Evolutionary conservation across 2,797 vertebrate genomes (phyloP).

Genomic region (Coluber constrictor): DNA sequence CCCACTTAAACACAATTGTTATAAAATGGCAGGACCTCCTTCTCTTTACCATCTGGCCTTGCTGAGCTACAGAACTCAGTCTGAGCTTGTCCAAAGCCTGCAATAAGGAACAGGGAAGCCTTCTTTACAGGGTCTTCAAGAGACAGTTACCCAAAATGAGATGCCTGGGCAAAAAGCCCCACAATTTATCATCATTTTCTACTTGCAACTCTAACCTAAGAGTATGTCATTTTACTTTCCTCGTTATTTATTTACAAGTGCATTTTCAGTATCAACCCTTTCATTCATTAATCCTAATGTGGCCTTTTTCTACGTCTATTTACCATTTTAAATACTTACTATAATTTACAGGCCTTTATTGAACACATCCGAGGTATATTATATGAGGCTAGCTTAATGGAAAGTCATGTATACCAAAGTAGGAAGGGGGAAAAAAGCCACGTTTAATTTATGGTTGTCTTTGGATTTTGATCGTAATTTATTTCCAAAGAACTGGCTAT

Average conservation of each 20-base stretch:
- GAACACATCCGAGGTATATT: slow-evolving; percentile 78
- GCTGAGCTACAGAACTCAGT: background rate
- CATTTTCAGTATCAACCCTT: slow-evolving; percentile 75
- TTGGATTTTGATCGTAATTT: slow-evolving; percentile 78
- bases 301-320: slow-evolving; percentile 78
- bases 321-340: slow-evolving; percentile 81
- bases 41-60: background rate
- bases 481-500: slow-evolving; percentile 67
- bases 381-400: slow-evolving; percentile 80
- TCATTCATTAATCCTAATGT: slow-evolving; percentile 82
- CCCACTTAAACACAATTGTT: background rate
- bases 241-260: slow-evolving; percentile 80
- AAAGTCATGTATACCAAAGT: slow-evolving; percentile 77
- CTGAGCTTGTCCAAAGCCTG: rapidly evolving
- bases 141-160: slow-evolving; percentile 40
- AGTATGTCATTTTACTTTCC: slow-evolving; percentile 73
- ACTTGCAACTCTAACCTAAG: slow-evolving; percentile 75
- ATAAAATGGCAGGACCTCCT: background rate
- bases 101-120: background rate
- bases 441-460: slow-evolving; percentile 73
- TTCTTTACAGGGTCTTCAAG: background rate
- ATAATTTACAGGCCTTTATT: slow-evolving; percentile 80
- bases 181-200: slow-evolving; percentile 66
- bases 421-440: slow-evolving; percentile 60
- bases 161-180: slow-evolving; percentile 48